Evolutionary conservation across 2,888 invertebrate genomes (phyloP).

Genomic region (Oxycera nigricornis): DNA sequence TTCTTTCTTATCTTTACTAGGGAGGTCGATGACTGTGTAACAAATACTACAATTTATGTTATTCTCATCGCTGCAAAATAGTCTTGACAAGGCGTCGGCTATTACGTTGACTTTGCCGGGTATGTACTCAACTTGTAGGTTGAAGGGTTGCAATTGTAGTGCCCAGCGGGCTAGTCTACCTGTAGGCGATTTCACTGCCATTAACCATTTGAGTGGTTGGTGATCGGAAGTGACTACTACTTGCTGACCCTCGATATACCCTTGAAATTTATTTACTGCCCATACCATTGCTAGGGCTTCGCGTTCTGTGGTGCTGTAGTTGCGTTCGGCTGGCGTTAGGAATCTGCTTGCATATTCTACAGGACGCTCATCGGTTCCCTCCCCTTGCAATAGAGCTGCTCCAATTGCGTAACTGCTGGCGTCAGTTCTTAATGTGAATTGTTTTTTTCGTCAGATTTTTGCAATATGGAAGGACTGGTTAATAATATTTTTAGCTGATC

Average conservation of each 20-base stretch:
- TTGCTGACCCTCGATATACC: slow-evolving; percentile 56
- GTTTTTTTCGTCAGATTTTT: slow-evolving; percentile 49
- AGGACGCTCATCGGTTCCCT: slow-evolving; percentile 49
- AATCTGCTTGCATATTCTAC: slow-evolving; percentile 52
- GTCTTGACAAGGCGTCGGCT: slow-evolving; percentile 58
- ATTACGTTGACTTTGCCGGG: slow-evolving; percentile 56
- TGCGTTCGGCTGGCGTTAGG: slow-evolving; percentile 53
- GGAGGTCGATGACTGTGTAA: too few species aligned
- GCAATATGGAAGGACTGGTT: slow-evolving; percentile 48
- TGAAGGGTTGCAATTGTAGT: slow-evolving; percentile 55
- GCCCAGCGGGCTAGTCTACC: slow-evolving; percentile 61
- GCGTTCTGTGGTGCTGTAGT: slow-evolving; percentile 59
- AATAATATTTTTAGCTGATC: slow-evolving; percentile 46
- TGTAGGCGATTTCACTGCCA: slow-evolving; percentile 54
- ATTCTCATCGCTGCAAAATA: background rate
- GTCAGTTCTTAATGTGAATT: slow-evolving; percentile 49
- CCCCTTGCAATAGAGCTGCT: slow-evolving; percentile 48
- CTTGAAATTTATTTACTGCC: slow-evolving; percentile 57
- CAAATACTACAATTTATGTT: rapidly evolving
- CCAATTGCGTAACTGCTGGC: slow-evolving; percentile 48
- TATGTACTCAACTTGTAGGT: slow-evolving; percentile 55
- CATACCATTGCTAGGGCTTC: slow-evolving; percentile 55
- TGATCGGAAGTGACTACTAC: slow-evolving; percentile 61
- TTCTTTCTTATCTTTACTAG: too few species aligned
- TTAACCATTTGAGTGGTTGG: slow-evolving; percentile 59